Percentiles rank a stretch among this genome's conserved stretches.
Evolutionary conservation across 2,113 vertebrate genomes (phyloP).

Genomic region (Edolisoma coerulescens): DNA sequence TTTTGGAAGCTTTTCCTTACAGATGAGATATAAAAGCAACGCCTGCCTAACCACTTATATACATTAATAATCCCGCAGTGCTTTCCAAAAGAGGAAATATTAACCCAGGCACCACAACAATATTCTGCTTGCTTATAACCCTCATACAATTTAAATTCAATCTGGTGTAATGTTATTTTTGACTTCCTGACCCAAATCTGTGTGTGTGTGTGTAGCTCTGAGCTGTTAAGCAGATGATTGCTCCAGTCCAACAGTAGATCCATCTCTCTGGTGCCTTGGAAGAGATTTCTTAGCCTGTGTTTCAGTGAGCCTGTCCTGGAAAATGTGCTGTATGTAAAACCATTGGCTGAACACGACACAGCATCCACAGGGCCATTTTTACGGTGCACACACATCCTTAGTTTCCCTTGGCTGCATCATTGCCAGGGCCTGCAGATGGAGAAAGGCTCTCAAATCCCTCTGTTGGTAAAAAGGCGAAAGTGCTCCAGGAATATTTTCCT

Average conservation of each 20-base stretch:
- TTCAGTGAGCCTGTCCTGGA: neutral
- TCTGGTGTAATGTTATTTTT: conserved; percentile 20
- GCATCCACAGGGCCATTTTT: conserved; percentile 40
- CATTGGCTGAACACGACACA: neutral
- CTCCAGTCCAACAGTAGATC: neutral
- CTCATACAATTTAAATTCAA: conserved; percentile 15
- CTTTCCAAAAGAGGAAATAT: conserved; percentile 25
- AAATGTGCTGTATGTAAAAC: neutral
- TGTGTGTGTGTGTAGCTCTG: neutral
- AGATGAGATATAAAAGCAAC: neutral
- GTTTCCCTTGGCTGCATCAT: neutral
- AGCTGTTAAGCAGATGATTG: conserved; percentile 37
- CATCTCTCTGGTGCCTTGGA: conserved; percentile 6
- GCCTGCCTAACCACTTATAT: conserved; percentile 23
- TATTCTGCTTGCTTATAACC: neutral
- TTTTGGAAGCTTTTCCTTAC: conserved; percentile 20
- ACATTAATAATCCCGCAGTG: neutral
- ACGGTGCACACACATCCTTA: neutral
- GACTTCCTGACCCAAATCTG: conserved; percentile 29
- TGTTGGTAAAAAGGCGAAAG: conserved; percentile 64
- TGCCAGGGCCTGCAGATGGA: conserved; percentile 26
- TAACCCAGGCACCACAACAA: neutral
- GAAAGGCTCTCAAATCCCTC: conserved; percentile 64
- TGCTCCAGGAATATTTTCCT: conserved; percentile 28
- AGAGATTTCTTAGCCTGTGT: neutral